A percentile compares a stretch with the other conserved stretches of the same genome.
phyloP scores from a whole-genome alignment of 1,140 invertebrate species.

The Lepidostoma basale region DNA sequence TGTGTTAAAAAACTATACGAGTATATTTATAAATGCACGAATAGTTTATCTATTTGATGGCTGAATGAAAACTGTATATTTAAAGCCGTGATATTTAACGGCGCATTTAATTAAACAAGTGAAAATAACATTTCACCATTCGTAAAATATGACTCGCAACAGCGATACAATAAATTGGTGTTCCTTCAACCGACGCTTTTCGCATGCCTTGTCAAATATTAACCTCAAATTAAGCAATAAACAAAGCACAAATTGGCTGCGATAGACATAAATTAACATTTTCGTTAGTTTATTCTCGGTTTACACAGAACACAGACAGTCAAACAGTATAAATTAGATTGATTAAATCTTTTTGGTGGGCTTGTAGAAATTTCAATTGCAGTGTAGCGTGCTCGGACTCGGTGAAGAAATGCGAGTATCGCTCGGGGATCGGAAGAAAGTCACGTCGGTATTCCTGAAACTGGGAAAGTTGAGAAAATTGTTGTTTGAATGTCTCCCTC shows the following conservation, averaged over 20 bases:
- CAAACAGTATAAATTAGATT: slow-evolving; percentile 5
- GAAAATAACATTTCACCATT: too few species aligned
- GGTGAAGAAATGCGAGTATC: slow-evolving; percentile 3
- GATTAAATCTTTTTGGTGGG: slow-evolving; percentile 25
- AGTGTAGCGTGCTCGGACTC: slow-evolving; percentile 1
- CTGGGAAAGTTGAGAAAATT: too few species aligned
- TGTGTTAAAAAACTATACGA: too few species aligned
- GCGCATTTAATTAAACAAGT: too few species aligned
- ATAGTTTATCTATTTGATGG: too few species aligned
- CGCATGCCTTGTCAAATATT: not conserved
- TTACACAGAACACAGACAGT: slow-evolving; percentile 2
- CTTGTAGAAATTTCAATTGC: slow-evolving; percentile 15
- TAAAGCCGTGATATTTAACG: too few species aligned
- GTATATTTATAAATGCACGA: too few species aligned
- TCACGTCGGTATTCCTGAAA: not conserved
- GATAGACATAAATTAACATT: not conserved
- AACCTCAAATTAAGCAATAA: not conserved
- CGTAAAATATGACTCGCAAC: too few species aligned
- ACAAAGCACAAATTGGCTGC: not conserved
- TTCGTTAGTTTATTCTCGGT: not conserved
- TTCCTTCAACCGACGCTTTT: not conserved
- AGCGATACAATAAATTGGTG: not conserved
- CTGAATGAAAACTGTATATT: too few species aligned
- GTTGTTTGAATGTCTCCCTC: too few species aligned
- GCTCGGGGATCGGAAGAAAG: too few species aligned